Conservation (phyloP, 2,113 vertebrate species). For the Oceanites oceanicus region DNA sequence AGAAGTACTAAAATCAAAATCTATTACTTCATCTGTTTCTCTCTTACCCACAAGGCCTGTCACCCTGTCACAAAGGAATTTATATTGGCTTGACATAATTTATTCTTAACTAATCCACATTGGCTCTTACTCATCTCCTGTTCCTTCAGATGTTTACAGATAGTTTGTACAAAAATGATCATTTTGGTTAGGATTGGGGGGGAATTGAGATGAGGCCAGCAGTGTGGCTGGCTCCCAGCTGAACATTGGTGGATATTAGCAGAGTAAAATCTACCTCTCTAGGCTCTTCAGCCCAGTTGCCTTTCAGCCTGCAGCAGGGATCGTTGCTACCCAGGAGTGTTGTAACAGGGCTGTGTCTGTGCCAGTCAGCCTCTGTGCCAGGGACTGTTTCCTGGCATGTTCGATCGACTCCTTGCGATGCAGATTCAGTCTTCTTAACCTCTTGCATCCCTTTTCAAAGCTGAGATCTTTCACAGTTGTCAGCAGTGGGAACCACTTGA, state of each 20-base stretch:
- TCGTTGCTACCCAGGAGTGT: not conserved
- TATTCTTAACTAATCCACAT: constrained; percentile 23
- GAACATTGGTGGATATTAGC: not conserved
- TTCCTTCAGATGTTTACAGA: not conserved
- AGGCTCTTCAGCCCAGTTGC: not conserved
- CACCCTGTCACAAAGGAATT: constrained; percentile 3
- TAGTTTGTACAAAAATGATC: not conserved
- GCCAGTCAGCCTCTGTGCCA: not conserved
- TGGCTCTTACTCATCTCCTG: not conserved
- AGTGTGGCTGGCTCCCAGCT: not conserved
- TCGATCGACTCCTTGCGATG: not conserved
- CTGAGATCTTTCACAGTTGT: not conserved
- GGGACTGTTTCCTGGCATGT: not conserved
- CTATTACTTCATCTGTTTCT: not conserved
- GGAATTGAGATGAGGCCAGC: not conserved
- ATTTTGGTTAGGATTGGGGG: not conserved
- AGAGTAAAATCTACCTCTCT: not conserved
- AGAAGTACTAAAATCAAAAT: constrained; percentile 16
- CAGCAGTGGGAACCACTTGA: not conserved
- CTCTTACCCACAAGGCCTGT: not conserved
- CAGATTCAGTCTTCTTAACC: not conserved
- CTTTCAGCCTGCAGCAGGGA: not conserved
- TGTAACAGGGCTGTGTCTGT: not conserved
- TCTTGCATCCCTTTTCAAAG: not conserved
- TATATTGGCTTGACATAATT: constrained; percentile 6